Conservation (phyloP, 2,888 invertebrate genomes). For the Caenorhabditis wallacei region DNA sequence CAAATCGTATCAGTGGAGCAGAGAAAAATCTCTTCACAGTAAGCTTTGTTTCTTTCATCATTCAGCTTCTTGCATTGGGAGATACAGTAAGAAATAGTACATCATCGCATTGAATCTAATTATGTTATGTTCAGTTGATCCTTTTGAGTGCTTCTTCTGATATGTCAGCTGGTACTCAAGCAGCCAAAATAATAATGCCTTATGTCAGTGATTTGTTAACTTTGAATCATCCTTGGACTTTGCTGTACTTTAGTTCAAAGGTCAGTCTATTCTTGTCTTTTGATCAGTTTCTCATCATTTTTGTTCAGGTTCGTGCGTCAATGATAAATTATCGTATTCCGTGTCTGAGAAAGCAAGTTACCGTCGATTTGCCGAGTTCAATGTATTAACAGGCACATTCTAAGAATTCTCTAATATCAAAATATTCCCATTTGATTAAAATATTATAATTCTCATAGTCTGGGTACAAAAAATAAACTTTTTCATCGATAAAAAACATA, state of each 20-base stretch:
- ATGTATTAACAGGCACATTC: background rate
- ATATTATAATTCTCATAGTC: background rate
- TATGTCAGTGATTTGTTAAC: constrained; percentile 63
- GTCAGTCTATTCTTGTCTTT: background rate
- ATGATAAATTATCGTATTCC: constrained; percentile 26
- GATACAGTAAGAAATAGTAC: constrained; percentile 34
- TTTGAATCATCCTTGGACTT: constrained; percentile 62
- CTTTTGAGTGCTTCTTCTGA: constrained; percentile 19
- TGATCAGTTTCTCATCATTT: background rate
- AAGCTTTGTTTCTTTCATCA: constrained; percentile 44
- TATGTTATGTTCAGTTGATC: constrained; percentile 17
- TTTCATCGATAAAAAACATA: background rate
- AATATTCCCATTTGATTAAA: background rate
- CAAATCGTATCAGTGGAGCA: constrained; percentile 29
- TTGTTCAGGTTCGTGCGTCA: constrained; percentile 40
- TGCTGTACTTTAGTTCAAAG: constrained; percentile 58
- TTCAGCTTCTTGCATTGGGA: constrained; percentile 42
- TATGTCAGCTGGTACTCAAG: constrained; percentile 22
- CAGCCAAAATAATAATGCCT: constrained; percentile 46
- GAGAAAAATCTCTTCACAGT: constrained; percentile 49
- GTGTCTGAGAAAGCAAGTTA: background rate
- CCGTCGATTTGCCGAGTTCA: background rate
- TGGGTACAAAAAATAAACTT: background rate
- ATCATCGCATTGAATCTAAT: background rate
- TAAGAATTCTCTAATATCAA: background rate